Base-by-base conservation (phyloP, 1,140 invertebrate genomes). In the Zaprionus lachaisei region DNA sequence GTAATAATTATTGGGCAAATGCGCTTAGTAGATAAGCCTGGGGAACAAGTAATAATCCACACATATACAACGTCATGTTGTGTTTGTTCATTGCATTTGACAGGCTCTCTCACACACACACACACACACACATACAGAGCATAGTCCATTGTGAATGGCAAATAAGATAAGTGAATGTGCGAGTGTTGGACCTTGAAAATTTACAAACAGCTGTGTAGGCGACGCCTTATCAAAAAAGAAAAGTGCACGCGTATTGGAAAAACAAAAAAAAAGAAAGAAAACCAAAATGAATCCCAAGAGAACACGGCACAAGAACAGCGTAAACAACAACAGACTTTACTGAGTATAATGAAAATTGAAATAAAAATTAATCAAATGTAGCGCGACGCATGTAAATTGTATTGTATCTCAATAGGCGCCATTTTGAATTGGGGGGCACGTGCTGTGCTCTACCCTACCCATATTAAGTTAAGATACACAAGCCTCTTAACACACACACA, bases 1-100 rank as follows among this genome's bases (percentile, higher is more conserved):
- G 73, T 72, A 64, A 83, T 75, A 64, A 83, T 87, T 89, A 75
- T 89, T 89, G 70, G 74, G 54, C 67, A 89, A 87, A 89, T 81
- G 74, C 65, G 84, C 71, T 83, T 75, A 78, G 67, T 38, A 66
- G 84, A 87, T 87, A 89, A 89, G 80, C 83, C 26, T 55, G 47
- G 44, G 47, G 11, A 51, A 66, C 73, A 58, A 63, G 34, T 56
- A 63, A 68, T 73, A 73, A 73, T 74, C 66, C 61, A 37, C 28
- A n/a, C 58, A 62, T 17, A 41, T 6, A 41, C 12, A 72, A 56
- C 65, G 54, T 66, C 64, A 65, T 81, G 72, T 71, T 61, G 61
- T 71, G 55, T 12, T 38, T 34, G 22, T 47, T 54, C 57, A 68
- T 61, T 64, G 62, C 57, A 74, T 61, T 76, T 51, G 49, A 54